phyloP scores from a whole-genome alignment of 2,797 vertebrate species.

The Capromys pilorides region DNA sequence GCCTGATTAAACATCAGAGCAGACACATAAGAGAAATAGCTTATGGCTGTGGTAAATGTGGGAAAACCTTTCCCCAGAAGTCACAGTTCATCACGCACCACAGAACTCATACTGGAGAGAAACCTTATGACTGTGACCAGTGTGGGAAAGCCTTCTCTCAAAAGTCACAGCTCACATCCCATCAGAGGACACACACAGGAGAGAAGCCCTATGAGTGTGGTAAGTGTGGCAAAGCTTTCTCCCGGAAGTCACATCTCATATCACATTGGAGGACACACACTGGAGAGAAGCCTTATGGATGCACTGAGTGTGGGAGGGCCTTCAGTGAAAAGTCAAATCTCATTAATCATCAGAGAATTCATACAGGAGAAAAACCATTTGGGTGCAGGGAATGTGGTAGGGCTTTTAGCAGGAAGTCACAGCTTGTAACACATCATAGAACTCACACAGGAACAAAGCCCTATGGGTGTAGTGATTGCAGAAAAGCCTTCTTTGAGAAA shows the following conservation, averaged over 20 bases:
- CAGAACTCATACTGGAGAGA: slow-evolving; percentile 73
- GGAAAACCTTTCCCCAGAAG: slow-evolving; percentile 68
- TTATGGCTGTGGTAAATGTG: slow-evolving; percentile 69
- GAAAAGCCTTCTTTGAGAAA: slow-evolving; percentile 72
- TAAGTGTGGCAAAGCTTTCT: slow-evolving; percentile 67
- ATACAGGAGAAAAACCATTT: slow-evolving; percentile 73
- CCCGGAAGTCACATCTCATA: slow-evolving; percentile 66
- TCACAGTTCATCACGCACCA: slow-evolving; percentile 70
- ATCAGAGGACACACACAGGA: slow-evolving; percentile 73
- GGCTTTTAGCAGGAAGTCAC: slow-evolving; percentile 72
- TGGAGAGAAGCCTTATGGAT: slow-evolving; percentile 44
- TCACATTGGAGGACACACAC: slow-evolving; percentile 75
- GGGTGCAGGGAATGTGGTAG: slow-evolving; percentile 73
- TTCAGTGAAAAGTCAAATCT: slow-evolving; percentile 75
- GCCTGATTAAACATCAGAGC: slow-evolving; percentile 73
- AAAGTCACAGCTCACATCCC: slow-evolving; percentile 72
- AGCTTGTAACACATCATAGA: slow-evolving; percentile 71
- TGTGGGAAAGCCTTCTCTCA: slow-evolving; percentile 74
- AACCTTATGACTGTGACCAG: slow-evolving; percentile 45
- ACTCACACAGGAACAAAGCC: slow-evolving; percentile 75
- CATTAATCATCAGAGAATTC: slow-evolving; percentile 71
- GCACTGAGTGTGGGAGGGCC: slow-evolving; percentile 58
- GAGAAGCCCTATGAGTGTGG: slow-evolving; percentile 70
- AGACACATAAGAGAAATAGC: slow-evolving; percentile 66
- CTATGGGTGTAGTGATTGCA: slow-evolving; percentile 66